Base-by-base conservation (phyloP, 23 tunicate genomes). In the Trididemnum miniatum region DNA sequence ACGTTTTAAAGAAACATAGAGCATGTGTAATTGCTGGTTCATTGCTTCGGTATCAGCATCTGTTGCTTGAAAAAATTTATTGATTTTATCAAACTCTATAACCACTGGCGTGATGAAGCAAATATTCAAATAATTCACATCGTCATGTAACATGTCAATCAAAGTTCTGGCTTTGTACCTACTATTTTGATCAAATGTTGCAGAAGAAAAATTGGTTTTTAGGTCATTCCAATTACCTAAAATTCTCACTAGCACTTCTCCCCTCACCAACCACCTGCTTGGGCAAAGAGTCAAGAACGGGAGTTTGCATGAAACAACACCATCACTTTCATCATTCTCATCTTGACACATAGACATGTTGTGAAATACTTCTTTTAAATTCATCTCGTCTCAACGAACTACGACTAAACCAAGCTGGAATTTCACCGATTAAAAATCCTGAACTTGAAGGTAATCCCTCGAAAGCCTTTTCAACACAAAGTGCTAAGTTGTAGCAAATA, bases 41-140 rank as follows among this genome's bases (percentile, higher is more conserved):
- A 77, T 27, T 52, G 29, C 66, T 52, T 77, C 66, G 5, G 82
- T 66, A 26, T 77, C 82, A 51, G 67, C 82, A 77, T 77, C 54
- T 77, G 82, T 77, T 77, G 66, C 35, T 77, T 52, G 82, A 77
- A 77, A 77, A 52, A 77, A 77, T n/a, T 52, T 29, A 25, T 77
- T 52, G 15, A 54, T 54, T 54, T 54, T 77, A 12, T 77, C 82
- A 77, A 77, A 4, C 54, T 77, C 82, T 32, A 25, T 30, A 5
- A 77, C n/a, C 7, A 77, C 38, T 24, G 82, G 82, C 52, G 82
- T 54, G 20, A 77, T 35, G 32, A 52, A 77, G 39, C 38, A 26
- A 22, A 77, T 12, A 25, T 77, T 37, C 79, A 73, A 73, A 39
- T 73, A 37, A 24, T 73, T 73, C 5, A 73, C 59, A 20, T 27